Percentiles rank a stretch among this genome's conserved stretches.
phyloP scores from a whole-genome alignment of 2,113 vertebrate species.

The Ceyx margarethae region DNA sequence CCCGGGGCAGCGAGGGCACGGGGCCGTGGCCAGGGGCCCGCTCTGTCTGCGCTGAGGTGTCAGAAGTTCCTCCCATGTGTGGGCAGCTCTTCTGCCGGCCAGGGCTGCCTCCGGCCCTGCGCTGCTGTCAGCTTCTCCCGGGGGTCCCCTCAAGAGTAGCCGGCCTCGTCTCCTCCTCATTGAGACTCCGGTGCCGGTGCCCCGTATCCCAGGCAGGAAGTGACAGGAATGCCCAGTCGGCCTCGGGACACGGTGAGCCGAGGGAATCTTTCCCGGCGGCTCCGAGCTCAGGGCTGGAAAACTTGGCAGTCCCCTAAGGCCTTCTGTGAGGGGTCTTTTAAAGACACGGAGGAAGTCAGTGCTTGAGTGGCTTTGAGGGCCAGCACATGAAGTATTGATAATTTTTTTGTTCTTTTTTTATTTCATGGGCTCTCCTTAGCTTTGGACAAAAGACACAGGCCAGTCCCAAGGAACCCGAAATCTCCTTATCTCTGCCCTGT shows the following conservation, averaged over 20 bases:
- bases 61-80: fast-evolving
- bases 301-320: fast-evolving
- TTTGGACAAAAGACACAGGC: neutral
- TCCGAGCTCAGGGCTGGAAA: fast-evolving
- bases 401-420: neutral
- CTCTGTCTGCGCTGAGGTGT: neutral
- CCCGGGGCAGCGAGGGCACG: too few relatives aligned
- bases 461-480: fast-evolving
- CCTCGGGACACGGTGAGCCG: neutral
- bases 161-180: fast-evolving
- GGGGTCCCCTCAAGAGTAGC: fast-evolving
- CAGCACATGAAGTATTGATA: fast-evolving
- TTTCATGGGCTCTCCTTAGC: neutral
- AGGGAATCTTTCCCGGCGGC: too few relatives aligned
- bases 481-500: neutral
- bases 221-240: neutral
- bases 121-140: neutral
- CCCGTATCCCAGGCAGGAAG: neutral
- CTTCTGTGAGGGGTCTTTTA: fast-evolving
- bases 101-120: neutral
- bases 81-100: neutral
- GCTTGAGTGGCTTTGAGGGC: neutral
- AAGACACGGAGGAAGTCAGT: too few relatives aligned
- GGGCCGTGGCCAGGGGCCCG: neutral
- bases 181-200: neutral